Evolutionary conservation across 2,888 invertebrate species (phyloP).

Genomic region (Hirtodrosophila cameraria): DNA sequence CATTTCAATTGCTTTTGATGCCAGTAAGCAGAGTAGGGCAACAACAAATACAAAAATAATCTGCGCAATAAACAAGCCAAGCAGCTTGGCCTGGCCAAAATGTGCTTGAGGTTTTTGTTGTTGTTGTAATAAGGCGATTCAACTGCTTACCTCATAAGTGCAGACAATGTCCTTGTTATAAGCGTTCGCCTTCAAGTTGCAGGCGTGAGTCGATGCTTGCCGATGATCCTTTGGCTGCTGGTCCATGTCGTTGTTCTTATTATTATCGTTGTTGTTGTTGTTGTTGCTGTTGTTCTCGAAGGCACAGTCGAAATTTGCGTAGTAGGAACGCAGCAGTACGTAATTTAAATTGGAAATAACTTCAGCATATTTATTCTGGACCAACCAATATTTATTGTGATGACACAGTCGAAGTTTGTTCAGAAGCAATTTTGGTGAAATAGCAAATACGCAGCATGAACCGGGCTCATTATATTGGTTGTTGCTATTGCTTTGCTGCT

Average conservation of each 20-base stretch:
- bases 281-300: conserved; percentile 51
- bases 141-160: conserved; percentile 83
- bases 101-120: conserved; percentile 14
- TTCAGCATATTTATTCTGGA: conserved; percentile 84
- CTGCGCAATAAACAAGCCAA: conserved; percentile 69
- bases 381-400: conserved; percentile 85
- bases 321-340: conserved; percentile 81
- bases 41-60: conserved; percentile 50
- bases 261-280: conserved; percentile 21
- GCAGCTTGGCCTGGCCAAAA: conserved; percentile 24
- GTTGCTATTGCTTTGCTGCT: conserved; percentile 23
- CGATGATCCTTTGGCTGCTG: conserved; percentile 14
- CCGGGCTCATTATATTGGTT: conserved; percentile 68
- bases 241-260: conserved; percentile 3
- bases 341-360: conserved; percentile 84
- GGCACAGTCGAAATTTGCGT: conserved; percentile 75
- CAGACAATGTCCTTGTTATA: conserved; percentile 75
- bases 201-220: conserved; percentile 16
- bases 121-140: conserved; percentile 67
- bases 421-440: conserved; percentile 84
- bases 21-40: conserved; percentile 11
- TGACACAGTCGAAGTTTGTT: conserved; percentile 83
- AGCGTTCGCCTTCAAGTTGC: conserved; percentile 37
- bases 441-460: conserved; percentile 67
- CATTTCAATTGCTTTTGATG: conserved; percentile 56